These are phyloP conservation scores for Rissa tridactyla DNA, from an alignment of 2,113 vertebrate genomes.

Conservation along the genomic window DNA sequence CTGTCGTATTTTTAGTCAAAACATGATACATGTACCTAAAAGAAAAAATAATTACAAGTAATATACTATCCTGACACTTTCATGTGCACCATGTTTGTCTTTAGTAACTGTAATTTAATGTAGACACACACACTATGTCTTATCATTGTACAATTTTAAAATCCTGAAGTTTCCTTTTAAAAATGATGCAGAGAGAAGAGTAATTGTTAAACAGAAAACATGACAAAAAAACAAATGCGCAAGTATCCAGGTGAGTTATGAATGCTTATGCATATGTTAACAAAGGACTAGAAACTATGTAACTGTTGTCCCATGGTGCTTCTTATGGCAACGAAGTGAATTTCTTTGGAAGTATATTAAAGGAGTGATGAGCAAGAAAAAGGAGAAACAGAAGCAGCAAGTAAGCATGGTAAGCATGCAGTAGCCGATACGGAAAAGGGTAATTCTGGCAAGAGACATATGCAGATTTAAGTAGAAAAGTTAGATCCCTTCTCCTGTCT, in stretches of 20 bases:
- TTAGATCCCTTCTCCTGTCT: background rate
- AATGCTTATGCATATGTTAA: background rate
- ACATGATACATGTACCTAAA: slow-evolving; percentile 94
- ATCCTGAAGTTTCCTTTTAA: background rate
- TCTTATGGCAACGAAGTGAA: background rate
- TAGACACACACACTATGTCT: background rate
- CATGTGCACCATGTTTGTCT: background rate
- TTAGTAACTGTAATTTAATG: background rate
- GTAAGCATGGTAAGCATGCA: background rate
- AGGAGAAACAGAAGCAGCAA: background rate
- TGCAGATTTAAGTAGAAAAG: background rate
- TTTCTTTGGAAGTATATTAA: background rate
- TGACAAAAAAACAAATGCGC: background rate
- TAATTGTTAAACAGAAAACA: background rate
- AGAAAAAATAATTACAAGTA: background rate
- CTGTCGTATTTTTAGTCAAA: slow-evolving; percentile 97
- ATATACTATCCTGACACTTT: background rate
- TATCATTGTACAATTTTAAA: background rate
- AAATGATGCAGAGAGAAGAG: background rate
- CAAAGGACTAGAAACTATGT: background rate
- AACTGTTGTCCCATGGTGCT: background rate
- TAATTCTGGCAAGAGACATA: background rate
- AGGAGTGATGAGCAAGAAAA: background rate
- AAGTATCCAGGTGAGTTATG: background rate
- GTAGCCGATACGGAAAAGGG: background rate